Percentiles rank a stretch among this genome's conserved stretches.
These are phyloP conservation scores for Nothobranchius kuhntae DNA, from an alignment of 2,113 vertebrate species.

Conservation along the genomic window DNA sequence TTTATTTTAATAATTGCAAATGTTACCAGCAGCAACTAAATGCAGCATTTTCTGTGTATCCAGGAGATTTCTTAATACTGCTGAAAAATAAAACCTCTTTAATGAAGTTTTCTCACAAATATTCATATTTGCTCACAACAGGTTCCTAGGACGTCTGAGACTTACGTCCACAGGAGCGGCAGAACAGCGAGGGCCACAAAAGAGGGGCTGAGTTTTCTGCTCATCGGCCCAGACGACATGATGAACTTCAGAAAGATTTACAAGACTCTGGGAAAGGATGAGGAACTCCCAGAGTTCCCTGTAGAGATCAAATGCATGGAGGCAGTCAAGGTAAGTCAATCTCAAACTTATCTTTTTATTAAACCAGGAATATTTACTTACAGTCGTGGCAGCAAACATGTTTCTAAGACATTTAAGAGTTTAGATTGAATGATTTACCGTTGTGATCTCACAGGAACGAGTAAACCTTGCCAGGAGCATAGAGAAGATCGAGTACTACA, in stretches of 20 bases:
- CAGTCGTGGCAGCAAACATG: too few relatives aligned
- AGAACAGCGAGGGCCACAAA: slow-evolving; percentile 90
- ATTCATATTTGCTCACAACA: slow-evolving; percentile 46
- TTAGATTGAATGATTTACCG: not conserved
- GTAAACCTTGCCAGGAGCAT: slow-evolving; percentile 88
- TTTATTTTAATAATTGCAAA: too few relatives aligned
- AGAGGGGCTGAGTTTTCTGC: slow-evolving; percentile 89
- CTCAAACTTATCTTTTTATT: too few relatives aligned
- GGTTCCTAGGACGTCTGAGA: slow-evolving; percentile 94
- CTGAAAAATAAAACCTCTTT: not conserved
- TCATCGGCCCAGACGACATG: slow-evolving; percentile 91
- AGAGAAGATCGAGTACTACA: slow-evolving; percentile 92
- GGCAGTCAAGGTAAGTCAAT: slow-evolving; percentile 83
- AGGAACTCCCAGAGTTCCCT: slow-evolving; percentile 90
- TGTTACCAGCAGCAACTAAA: too few relatives aligned
- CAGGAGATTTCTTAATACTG: too few relatives aligned
- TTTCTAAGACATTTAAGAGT: not conserved
- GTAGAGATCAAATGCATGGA: slow-evolving; percentile 87
- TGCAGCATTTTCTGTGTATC: too few relatives aligned
- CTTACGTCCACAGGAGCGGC: slow-evolving; percentile 93
- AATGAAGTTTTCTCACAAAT: not conserved
- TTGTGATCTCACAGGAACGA: slow-evolving; percentile 80
- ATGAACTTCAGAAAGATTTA: slow-evolving; percentile 93
- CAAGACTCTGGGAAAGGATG: slow-evolving; percentile 86
- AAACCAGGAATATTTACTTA: too few relatives aligned